These are phyloP conservation scores for Axea sp. DNA, from an alignment of 2,888 invertebrate species.

Conservation along the genomic window DNA sequence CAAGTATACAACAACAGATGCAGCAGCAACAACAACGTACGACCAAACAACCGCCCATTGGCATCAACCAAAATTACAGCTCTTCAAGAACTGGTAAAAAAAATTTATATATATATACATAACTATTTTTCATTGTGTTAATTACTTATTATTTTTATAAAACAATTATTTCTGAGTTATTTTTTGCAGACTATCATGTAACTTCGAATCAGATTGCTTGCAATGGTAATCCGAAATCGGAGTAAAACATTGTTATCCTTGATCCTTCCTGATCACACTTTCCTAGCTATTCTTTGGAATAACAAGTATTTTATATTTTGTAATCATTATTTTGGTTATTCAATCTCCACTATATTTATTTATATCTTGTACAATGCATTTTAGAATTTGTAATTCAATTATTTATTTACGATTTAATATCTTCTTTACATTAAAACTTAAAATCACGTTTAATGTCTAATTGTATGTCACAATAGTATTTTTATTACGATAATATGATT, in stretches of 20 bases:
- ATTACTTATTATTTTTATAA: too few species aligned
- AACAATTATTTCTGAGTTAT: not conserved
- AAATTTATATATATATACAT: too few species aligned
- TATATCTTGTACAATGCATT: too few species aligned
- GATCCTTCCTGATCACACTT: conserved; percentile 1
- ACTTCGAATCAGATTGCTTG: conserved; percentile 19
- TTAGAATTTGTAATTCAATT: too few species aligned
- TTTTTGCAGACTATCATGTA: conserved; percentile 15
- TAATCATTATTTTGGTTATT: not conserved
- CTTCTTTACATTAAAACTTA: too few species aligned
- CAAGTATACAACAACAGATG: conserved; percentile 80
- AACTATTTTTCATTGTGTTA: too few species aligned
- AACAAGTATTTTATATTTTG: conserved; percentile 7
- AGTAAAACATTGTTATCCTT: conserved; percentile 12
- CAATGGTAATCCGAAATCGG: conserved; percentile 17
- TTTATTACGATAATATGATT: too few species aligned
- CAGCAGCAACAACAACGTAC: conserved; percentile 73
- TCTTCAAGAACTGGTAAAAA: conserved; percentile 12
- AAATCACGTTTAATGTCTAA: too few species aligned
- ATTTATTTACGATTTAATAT: too few species aligned
- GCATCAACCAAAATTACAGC: conserved; percentile 9
- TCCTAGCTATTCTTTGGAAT: not conserved
- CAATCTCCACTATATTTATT: too few species aligned
- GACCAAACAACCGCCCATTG: conserved; percentile 11
- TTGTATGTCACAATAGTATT: too few species aligned